Evolutionary conservation across 2,888 invertebrate species (phyloP).

Genomic region (Eilema griseolum): DNA sequence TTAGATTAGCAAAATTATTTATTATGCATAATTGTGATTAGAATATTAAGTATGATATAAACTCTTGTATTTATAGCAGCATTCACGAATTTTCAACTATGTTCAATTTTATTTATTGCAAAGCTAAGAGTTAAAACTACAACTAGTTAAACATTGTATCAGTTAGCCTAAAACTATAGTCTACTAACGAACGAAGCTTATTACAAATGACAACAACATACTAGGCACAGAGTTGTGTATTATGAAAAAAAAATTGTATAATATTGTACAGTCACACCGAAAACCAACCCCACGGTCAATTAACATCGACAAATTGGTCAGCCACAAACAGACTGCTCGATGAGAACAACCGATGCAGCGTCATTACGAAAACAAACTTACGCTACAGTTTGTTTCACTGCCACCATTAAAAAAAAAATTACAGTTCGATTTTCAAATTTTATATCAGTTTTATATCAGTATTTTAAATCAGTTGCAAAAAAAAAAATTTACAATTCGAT

Average conservation of each 20-base stretch:
- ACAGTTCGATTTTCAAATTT: slow-evolving; percentile 14
- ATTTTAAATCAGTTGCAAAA: slow-evolving; percentile 8
- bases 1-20: not conserved
- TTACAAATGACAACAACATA: too few relatives aligned
- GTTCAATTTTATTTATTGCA: too few relatives aligned
- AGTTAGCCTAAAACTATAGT: too few relatives aligned
- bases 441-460: too few relatives aligned
- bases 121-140: too few relatives aligned
- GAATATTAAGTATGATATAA: too few relatives aligned
- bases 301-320: slow-evolving; percentile 7
- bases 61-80: too few relatives aligned
- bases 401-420: slow-evolving; percentile 18
- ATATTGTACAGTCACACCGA: not conserved
- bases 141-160: too few relatives aligned
- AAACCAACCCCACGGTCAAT: not conserved
- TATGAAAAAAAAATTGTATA: not conserved
- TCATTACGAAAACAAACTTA: not conserved
- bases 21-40: too few relatives aligned
- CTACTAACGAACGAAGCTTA: too few relatives aligned
- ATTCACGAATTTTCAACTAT: too few relatives aligned
- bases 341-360: not conserved
- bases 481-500: slow-evolving; percentile 18
- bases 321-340: not conserved
- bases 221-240: too few relatives aligned
- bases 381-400: not conserved